Percentiles rank a stretch among this genome's conserved stretches.
These are phyloP conservation scores for Premnoplex brunnescens DNA, from an alignment of 2,797 vertebrate genomes.

Conservation along the genomic window DNA sequence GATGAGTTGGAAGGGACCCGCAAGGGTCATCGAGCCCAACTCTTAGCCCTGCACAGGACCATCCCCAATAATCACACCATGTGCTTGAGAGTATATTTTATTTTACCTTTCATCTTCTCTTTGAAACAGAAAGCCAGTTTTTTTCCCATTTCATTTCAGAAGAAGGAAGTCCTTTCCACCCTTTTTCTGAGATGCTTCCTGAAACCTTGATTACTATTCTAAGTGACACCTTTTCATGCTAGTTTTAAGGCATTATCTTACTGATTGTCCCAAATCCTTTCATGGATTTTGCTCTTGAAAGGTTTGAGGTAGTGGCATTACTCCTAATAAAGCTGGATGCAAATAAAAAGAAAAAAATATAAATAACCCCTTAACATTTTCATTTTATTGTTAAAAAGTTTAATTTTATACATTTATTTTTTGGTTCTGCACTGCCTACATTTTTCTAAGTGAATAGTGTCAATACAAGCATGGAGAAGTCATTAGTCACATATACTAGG, in stretches of 20 bases:
- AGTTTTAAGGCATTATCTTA: background rate
- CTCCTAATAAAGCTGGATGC: background rate
- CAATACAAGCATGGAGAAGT: background rate
- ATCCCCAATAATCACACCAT: background rate
- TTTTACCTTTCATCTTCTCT: background rate
- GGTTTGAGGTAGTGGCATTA: background rate
- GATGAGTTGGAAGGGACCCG: background rate
- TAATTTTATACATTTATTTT: background rate
- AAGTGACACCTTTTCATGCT: background rate
- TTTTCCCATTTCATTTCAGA: background rate
- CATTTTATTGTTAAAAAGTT: background rate
- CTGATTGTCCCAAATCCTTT: background rate
- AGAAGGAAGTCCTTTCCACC: background rate
- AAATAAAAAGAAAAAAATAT: background rate
- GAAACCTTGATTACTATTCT: background rate
- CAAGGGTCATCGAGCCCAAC: background rate
- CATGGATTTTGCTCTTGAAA: background rate
- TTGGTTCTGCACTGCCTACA: background rate
- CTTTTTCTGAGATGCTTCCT: background rate
- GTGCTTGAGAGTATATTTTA: background rate
- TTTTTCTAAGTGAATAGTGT: background rate
- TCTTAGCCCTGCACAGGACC: background rate
- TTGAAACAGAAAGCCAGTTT: background rate
- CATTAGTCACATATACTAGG: background rate
- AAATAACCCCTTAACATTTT: background rate